Conservation (phyloP, 2,113 vertebrate species). For the Epinephelus moara region DNA sequence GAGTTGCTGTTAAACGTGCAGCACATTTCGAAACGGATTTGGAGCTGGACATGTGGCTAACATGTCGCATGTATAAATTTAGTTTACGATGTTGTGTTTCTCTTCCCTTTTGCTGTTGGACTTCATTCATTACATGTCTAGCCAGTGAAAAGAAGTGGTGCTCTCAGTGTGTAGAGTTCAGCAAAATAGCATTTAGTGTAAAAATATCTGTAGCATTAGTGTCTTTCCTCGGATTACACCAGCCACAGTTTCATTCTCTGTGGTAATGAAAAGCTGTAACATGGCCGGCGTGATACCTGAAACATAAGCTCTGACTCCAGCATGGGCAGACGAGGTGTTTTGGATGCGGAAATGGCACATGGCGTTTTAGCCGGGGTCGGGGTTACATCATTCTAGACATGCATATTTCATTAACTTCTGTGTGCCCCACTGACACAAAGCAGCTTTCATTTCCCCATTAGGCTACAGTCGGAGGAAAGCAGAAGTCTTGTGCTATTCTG, state of each 20-base stretch:
- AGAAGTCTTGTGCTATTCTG: conserved; percentile 56
- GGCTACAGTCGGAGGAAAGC: conserved; percentile 53
- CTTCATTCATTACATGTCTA: not conserved
- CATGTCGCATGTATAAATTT: not conserved
- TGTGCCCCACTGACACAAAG: conserved; percentile 68
- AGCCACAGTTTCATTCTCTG: conserved; percentile 19
- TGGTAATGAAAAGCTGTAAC: conserved; percentile 42
- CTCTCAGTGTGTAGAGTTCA: not conserved
- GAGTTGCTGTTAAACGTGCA: not conserved
- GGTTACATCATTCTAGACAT: conserved; percentile 63
- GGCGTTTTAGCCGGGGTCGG: conserved; percentile 38
- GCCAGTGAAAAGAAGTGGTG: too few relatives aligned
- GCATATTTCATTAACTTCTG: conserved; percentile 72
- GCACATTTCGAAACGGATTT: not conserved
- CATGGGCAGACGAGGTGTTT: conserved; percentile 40
- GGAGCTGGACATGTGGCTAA: not conserved
- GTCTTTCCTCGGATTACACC: conserved; percentile 18
- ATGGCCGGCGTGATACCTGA: conserved; percentile 34
- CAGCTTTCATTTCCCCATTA: conserved; percentile 77
- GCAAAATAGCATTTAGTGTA: conserved; percentile 17
- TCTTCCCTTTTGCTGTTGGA: not conserved
- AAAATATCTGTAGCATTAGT: conserved; percentile 21
- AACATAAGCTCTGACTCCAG: conserved; percentile 32
- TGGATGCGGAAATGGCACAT: conserved; percentile 49
- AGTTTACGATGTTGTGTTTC: too few relatives aligned